Percentiles rank a stretch among this genome's conserved stretches.
These are phyloP conservation scores for Percopsis omiscomaycus DNA, from an alignment of 2,797 vertebrate species.

Conservation along the genomic window DNA sequence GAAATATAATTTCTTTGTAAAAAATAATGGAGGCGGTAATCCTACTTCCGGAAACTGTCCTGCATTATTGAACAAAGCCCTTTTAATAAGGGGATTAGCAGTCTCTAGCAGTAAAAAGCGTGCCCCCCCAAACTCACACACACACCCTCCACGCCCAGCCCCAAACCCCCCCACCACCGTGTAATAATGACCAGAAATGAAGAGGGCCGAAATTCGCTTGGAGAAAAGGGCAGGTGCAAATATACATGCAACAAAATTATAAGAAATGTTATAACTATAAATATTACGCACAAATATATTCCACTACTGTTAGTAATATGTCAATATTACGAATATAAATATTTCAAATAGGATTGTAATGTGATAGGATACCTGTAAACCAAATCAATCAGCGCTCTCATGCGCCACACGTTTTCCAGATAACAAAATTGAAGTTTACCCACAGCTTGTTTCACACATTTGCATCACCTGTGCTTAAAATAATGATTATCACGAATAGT, in stretches of 20 bases:
- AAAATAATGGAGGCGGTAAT: conserved; percentile 91
- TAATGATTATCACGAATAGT: too few species aligned
- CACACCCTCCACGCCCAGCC: conserved; percentile 59
- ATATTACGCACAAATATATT: too few species aligned
- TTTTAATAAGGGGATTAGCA: conserved; percentile 98
- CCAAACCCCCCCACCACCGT: conserved; percentile 79
- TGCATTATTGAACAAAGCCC: conserved; percentile 97
- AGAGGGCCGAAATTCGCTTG: conserved; percentile 86
- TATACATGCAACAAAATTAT: conserved; percentile 18
- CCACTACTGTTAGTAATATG: too few species aligned
- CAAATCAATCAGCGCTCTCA: too few species aligned
- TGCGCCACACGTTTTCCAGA: too few species aligned
- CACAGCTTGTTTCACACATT: too few species aligned
- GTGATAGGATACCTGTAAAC: too few species aligned
- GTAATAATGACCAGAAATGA: conserved; percentile 95
- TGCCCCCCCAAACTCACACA: conserved; percentile 75
- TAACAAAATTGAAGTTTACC: too few species aligned
- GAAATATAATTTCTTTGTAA: conserved; percentile 98
- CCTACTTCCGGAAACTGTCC: conserved; percentile 98
- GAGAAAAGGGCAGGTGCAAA: conserved; percentile 84
- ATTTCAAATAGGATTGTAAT: too few species aligned
- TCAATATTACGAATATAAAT: too few species aligned
- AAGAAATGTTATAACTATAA: conserved; percentile 1
- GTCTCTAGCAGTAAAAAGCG: conserved; percentile 87
- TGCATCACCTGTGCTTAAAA: too few species aligned